Conservation (phyloP, 2,888 invertebrate genomes). For the Aleiodes alternator region DNA sequence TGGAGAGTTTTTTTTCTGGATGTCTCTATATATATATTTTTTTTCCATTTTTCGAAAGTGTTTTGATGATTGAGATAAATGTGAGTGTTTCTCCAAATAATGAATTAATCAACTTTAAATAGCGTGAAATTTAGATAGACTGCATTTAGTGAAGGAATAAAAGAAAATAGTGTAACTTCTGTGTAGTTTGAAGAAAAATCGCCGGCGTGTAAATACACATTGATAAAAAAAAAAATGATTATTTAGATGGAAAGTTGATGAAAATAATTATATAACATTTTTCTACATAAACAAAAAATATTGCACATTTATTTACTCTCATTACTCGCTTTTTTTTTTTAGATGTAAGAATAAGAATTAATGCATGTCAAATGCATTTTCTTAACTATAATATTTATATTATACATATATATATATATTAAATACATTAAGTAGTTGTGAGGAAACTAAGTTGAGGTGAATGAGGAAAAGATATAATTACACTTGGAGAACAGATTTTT, state of each 20-base stretch:
- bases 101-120: background rate
- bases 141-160: constrained; percentile 2
- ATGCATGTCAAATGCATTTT: constrained; percentile 21
- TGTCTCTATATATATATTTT: no score
- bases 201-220: constrained; percentile 31
- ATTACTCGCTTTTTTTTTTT: constrained; percentile 1
- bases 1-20: background rate
- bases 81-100: background rate
- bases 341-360: background rate
- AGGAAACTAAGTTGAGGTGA: background rate
- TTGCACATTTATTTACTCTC: constrained; percentile 9
- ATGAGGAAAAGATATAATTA: background rate
- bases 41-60: background rate
- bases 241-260: background rate
- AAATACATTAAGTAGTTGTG: constrained; percentile 17
- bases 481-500: background rate
- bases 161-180: constrained; percentile 6
- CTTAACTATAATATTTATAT: background rate
- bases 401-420: background rate
- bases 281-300: constrained; percentile 22
- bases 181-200: background rate
- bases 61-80: background rate
- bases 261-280: constrained; percentile 20
- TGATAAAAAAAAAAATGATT: background rate
- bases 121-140: constrained; percentile 11